Evolutionary conservation across 1,140 invertebrate species (phyloP).

Genomic region (Halictus rubicundus): DNA sequence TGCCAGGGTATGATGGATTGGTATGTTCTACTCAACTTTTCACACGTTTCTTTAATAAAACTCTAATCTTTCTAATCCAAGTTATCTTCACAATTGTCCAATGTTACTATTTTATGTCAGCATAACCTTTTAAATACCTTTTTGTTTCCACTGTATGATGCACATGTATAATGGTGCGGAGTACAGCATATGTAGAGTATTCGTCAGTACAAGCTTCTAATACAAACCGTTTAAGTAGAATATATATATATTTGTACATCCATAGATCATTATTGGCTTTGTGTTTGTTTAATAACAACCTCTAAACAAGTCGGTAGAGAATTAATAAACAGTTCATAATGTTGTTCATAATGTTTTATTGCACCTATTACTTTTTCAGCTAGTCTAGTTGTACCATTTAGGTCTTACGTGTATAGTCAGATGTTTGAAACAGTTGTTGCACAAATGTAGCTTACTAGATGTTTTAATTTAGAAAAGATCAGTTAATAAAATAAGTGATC

Average conservation of each 20-base stretch:
- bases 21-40: slow-evolving; percentile 35
- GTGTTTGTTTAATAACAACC: background rate
- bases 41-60: slow-evolving; percentile 33
- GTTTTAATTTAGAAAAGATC: background rate
- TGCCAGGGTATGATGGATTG: slow-evolving; percentile 36
- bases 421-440: background rate
- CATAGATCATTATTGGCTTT: background rate
- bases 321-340: slow-evolving; percentile 20
- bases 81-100: slow-evolving; percentile 11
- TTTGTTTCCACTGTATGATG: slow-evolving; percentile 3
- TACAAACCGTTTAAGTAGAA: background rate
- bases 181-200: slow-evolving; percentile 3
- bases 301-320: background rate
- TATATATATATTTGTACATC: background rate
- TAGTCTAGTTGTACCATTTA: background rate
- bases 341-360: slow-evolving; percentile 29
- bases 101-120: slow-evolving; percentile 46
- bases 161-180: background rate
- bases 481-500: background rate
- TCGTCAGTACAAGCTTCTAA: background rate
- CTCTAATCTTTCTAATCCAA: slow-evolving; percentile 25
- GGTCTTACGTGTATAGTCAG: background rate
- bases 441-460: background rate
- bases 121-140: slow-evolving; percentile 60
- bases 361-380: slow-evolving; percentile 11